phyloP scores from a whole-genome alignment of 2,113 vertebrate species.

The Neotoma lepida region DNA sequence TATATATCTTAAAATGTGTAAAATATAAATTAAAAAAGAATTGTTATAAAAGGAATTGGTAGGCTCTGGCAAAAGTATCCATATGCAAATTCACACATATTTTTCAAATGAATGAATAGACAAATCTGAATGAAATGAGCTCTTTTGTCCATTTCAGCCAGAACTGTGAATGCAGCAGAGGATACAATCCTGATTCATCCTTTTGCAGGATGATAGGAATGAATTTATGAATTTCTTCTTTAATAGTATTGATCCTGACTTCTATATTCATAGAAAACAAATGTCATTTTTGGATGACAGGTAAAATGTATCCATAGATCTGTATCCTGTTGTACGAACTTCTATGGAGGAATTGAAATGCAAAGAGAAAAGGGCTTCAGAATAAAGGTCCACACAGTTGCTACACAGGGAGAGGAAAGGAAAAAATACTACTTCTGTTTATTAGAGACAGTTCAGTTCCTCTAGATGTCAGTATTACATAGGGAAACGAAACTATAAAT shows the following conservation, averaged over 20 bases:
- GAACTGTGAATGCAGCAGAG: neutral
- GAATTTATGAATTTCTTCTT: neutral
- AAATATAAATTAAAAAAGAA: neutral
- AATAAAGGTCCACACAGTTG: neutral
- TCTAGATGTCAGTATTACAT: conserved; percentile 86
- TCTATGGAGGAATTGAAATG: neutral
- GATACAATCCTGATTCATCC: neutral
- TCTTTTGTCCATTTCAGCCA: neutral
- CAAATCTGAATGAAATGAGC: neutral
- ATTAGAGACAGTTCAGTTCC: conserved; percentile 52
- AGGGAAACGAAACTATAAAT: conserved; percentile 55
- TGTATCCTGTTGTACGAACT: neutral
- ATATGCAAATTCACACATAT: neutral
- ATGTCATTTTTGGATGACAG: neutral
- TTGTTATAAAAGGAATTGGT: conserved; percentile 1
- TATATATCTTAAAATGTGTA: neutral
- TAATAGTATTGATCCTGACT: neutral
- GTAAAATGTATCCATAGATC: too few relatives aligned
- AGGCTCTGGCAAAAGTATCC: neutral
- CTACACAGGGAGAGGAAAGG: neutral
- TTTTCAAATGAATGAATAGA: neutral
- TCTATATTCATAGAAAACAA: neutral
- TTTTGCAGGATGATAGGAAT: neutral
- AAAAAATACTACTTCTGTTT: neutral
- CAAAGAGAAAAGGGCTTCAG: neutral